These are phyloP conservation scores for Proteles cristata DNA, from an alignment of 2,113 vertebrate species.

Conservation along the genomic window DNA sequence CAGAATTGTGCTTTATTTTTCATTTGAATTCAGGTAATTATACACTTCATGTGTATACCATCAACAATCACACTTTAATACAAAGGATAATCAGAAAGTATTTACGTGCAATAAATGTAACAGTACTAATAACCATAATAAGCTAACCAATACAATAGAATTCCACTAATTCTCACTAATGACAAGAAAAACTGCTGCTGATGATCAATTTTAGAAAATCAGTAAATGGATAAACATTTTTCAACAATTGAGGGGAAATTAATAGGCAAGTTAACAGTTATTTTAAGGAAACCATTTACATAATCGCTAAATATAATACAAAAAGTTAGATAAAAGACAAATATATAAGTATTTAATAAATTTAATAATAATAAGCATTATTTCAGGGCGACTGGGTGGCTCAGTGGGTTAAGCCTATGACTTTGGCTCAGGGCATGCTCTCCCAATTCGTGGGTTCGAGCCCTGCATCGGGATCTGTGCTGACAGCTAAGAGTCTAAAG, in stretches of 20 bases:
- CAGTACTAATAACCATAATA: background rate
- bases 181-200: background rate
- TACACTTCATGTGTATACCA: background rate
- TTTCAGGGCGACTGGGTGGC: too few species aligned
- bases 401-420: too few species aligned
- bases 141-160: background rate
- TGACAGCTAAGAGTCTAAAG: too few species aligned
- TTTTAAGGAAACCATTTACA: conserved; percentile 18
- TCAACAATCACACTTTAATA: conserved; percentile 1
- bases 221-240: background rate
- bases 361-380: background rate
- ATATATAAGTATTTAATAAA: background rate
- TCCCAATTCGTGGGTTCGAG: too few species aligned
- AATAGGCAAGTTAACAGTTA: background rate
- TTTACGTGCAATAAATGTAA: background rate
- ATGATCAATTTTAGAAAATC: conserved; percentile 10
- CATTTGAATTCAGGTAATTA: background rate
- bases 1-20: background rate
- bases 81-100: conserved; percentile 2
- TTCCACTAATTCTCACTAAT: background rate
- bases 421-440: too few species aligned
- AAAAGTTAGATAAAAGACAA: background rate
- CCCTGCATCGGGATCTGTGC: too few species aligned
- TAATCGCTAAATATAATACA: background rate
- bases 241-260: background rate